A percentile compares a stretch with the other conserved stretches of the same genome.
Evolutionary conservation across 2,888 invertebrate species (phyloP).

Genomic region (Leuctra nigra): DNA sequence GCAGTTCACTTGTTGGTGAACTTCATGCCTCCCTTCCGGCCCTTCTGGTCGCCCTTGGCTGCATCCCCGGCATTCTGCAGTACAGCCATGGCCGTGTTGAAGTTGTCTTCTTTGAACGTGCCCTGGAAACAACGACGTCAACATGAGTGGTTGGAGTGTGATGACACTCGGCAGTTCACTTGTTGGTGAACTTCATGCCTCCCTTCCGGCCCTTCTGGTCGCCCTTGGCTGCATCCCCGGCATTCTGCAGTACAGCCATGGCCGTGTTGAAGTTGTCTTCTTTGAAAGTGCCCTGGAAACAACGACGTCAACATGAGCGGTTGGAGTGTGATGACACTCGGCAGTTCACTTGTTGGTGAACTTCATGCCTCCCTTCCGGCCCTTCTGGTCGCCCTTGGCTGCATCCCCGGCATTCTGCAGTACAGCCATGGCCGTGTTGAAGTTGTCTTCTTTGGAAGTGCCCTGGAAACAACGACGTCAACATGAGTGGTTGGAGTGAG

Average conservation of each 20-base stretch:
- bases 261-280: conserved; percentile 98
- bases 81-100: conserved; percentile 93
- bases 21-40: conserved; percentile 65
- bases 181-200: conserved; percentile 48
- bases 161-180: no score
- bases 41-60: conserved; percentile 64
- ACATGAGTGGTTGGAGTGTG: no score
- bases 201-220: conserved; percentile 59
- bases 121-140: conserved; percentile 60
- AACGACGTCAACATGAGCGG: no score
- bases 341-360: conserved; percentile 32
- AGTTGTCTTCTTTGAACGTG: conserved; percentile 94
- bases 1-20: conserved; percentile 39
- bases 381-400: conserved; percentile 56
- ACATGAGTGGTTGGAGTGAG: no score
- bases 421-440: conserved; percentile 93
- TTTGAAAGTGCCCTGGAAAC: conserved; percentile 74
- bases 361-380: conserved; percentile 65
- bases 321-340: no score
- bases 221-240: conserved; percentile 74
- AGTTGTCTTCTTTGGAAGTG: conserved; percentile 94
- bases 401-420: conserved; percentile 76
- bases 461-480: conserved; percentile 59
- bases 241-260: conserved; percentile 79
- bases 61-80: conserved; percentile 76